Evolutionary conservation across 2,888 invertebrate genomes (phyloP), one percentile per base, ranked within the genome.

Genomic region (Pterobdella sp.): DNA sequence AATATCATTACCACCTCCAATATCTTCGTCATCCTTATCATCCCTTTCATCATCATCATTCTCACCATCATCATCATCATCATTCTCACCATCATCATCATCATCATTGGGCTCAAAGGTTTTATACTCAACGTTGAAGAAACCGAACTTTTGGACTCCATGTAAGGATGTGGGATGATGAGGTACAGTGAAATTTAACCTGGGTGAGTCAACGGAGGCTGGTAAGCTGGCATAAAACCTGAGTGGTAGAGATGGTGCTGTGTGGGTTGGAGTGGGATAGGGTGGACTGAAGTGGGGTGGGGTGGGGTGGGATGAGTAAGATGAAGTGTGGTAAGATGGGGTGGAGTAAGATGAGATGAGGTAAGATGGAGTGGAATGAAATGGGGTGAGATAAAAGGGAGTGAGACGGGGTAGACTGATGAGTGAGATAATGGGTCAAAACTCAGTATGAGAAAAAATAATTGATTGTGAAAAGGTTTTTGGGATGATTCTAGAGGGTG

Each of bases 141-240:
- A 22, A 14, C 7, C 49, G 22, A 22, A 14, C 22, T 14, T 22
- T 42, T 42, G 49, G 49, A 42, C 7, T 22, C 22, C 49, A 14
- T 42, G 49, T n/a, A 3, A 18, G 4, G 60, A 14, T 18, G n/a
- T 7, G 60, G n/a, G 60, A 22, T 22, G 14, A 18, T 56, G 60
- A 29, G 69, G 22, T 69, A 52, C 49, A 69, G 49, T 3, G 69
- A 49, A 52, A 69, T 69, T 52, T 69, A 52, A 49, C 69, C 52
- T 49, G 26, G 26, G 37, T 18, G 1, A 68, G n/a, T n/a, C n/a
- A n/a, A n/a, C n/a, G n/a, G 42, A 42, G 42, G 42, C 18, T 14
- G 42, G 42, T 42, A 42, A 42, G 42, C 18, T 42, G 42, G 42
- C 18, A 18, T 18, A 18, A 42, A 42, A 42, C 42, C 7, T 18